Evolutionary conservation across 2,888 invertebrate genomes (phyloP).

Genomic region (Dendrolimus houi): DNA sequence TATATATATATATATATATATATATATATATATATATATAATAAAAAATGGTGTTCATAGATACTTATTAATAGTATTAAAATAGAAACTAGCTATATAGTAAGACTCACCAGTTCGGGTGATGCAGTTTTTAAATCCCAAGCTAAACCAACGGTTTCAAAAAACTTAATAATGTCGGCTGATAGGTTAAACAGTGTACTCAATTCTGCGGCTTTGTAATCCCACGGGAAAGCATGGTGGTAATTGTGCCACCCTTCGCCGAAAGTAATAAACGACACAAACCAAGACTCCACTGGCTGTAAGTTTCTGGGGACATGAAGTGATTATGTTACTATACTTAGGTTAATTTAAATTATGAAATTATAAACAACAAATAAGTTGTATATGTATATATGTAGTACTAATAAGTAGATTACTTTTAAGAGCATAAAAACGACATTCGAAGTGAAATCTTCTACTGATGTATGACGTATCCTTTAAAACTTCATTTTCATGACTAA

Average conservation of each 20-base stretch:
- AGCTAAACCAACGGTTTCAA: conserved; percentile 77
- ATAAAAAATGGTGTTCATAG: no score
- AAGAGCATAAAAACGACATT: no score
- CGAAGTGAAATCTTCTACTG: no score
- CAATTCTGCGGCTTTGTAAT: conserved; percentile 93
- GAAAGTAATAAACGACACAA: conserved; percentile 81
- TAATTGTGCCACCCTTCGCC: conserved; percentile 97
- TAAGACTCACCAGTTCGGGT: conserved; percentile 41
- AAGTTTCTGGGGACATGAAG: conserved; percentile 73
- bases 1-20: no score
- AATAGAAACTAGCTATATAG: no score
- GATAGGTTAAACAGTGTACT: conserved; percentile 79
- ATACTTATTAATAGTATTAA: no score
- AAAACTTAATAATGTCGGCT: conserved; percentile 77
- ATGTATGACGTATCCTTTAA: no score
- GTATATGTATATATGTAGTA: no score
- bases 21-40: no score
- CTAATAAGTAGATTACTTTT: no score
- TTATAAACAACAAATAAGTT: no score
- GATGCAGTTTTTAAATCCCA: conserved; percentile 77
- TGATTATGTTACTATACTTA: neutral
- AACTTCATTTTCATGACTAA: no score
- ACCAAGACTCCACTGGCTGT: conserved; percentile 85
- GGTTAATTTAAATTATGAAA: neutral
- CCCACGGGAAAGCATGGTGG: conserved; percentile 94